These are phyloP conservation scores for Drosophila baimaii DNA, from an alignment of 1,140 invertebrate species.

Conservation along the genomic window DNA sequence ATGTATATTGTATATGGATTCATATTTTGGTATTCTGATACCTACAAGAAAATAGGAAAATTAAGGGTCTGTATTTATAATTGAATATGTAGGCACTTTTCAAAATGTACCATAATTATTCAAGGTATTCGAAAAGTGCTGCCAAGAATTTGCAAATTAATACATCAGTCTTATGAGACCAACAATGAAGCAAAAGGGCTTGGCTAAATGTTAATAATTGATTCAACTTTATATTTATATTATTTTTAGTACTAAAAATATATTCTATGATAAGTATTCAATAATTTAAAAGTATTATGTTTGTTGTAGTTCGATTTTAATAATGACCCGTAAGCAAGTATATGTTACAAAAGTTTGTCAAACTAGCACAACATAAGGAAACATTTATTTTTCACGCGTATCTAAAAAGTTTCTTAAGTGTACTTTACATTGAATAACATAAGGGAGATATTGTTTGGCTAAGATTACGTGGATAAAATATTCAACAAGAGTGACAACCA, in stretches of 20 bases:
- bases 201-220: background rate
- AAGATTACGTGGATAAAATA: no score
- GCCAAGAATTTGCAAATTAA: conserved; percentile 14
- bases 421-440: no score
- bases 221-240: background rate
- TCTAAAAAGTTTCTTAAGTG: no score
- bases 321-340: no score
- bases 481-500: no score
- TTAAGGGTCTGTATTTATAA: conserved; percentile 6
- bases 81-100: background rate
- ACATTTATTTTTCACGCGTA: no score
- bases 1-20: background rate
- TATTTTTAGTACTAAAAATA: background rate
- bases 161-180: background rate
- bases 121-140: conserved; percentile 5
- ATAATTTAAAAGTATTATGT: background rate
- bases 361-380: no score
- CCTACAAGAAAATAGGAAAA: conserved; percentile 2
- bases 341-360: no score
- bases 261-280: background rate
- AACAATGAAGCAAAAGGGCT: background rate
- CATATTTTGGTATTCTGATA: conserved; percentile 8
- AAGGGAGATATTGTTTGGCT: no score
- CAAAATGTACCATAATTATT: conserved; percentile 12
- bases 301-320: no score